Base-by-base conservation (phyloP, 2,113 vertebrate genomes). In the Paedocypris sp. region DNA sequence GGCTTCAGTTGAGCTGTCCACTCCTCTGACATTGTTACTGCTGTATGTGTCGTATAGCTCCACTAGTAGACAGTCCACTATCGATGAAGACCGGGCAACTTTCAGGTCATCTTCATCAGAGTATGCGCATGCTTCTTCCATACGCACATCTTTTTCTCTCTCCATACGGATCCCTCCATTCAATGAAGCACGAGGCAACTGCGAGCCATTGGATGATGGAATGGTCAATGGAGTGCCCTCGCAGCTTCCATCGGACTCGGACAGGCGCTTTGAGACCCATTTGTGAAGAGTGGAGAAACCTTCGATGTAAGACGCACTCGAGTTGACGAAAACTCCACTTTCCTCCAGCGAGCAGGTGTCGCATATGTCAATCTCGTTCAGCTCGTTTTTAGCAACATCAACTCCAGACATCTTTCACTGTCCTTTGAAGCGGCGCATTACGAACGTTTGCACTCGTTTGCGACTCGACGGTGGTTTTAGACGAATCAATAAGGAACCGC, bases 51-150 rank as follows among this genome's bases (percentile, higher is more conserved):
- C 88, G 65, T 98, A 98, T 1, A 98, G 87, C 77, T 97, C 93
- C 25, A 89, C 91, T 62, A 98, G 77, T 50, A 98, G 76, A 39
- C 88, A 86, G 78, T 91, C 94, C 78, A 97, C 90, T 18, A 98
- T 86, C 53, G 91, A 92, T 15, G 91, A 92, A 18, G 81, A 81
- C 20, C 86, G 79, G 39, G 56, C 15, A 12, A 28, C 18, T 1
- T 3, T 35, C 35, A 2, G 62, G 3, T 58, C 72, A 6, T 76
- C 73, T 9, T 39, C 60, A 13, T 5, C 63, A 16, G 8, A 19
- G 1, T 72, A 46, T 43, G 71, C 66, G 13, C 67, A 51, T 18
- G 48, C 64, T 32, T 71, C 32, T n/a, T 39, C 9, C 1, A 69
- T 35, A 4, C 58, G 51, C 22, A 6, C 43, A 4, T 10, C 41